A percentile compares a stretch with the other conserved stretches of the same genome.
These are phyloP conservation scores for Callionymus lyra DNA, from an alignment of 2,113 vertebrate genomes.

Conservation along the genomic window DNA sequence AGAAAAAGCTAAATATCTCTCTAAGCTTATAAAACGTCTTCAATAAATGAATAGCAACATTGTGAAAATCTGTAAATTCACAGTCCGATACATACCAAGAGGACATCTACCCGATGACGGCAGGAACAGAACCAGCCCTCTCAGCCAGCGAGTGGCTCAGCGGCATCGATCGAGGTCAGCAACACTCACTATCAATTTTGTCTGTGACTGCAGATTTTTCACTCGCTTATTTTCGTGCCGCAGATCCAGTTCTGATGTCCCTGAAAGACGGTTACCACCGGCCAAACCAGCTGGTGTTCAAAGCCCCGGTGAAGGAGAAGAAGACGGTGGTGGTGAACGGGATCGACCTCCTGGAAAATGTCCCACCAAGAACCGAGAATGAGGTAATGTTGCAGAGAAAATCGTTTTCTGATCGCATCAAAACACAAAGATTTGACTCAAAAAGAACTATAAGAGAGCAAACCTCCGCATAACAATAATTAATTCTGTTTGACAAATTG, in stretches of 20 bases:
- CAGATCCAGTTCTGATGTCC: conserved; percentile 92
- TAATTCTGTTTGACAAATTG: neutral
- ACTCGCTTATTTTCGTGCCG: conserved; percentile 8
- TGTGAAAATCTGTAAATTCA: conserved; percentile 12
- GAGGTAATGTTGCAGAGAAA: conserved; percentile 61
- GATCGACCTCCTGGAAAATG: conserved; percentile 90
- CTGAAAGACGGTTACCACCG: conserved; percentile 87
- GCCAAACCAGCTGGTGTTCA: conserved; percentile 81
- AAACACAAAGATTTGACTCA: no score
- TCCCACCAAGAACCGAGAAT: conserved; percentile 90
- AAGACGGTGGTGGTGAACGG: conserved; percentile 87
- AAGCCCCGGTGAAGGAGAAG: conserved; percentile 85
- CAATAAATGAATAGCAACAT: no score
- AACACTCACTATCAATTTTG: neutral
- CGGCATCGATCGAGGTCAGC: conserved; percentile 83
- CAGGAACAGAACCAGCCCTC: conserved; percentile 84
- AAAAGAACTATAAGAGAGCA: no score
- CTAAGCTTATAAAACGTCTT: no score
- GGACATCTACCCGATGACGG: conserved; percentile 96
- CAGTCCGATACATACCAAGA: conserved; percentile 98
- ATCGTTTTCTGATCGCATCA: no score
- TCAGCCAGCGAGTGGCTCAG: conserved; percentile 88
- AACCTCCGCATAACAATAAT: no score
- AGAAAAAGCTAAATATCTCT: no score
- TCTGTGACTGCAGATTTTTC: neutral